Conservation (phyloP, 2,113 vertebrate species). For the Halcyon senegalensis region DNA sequence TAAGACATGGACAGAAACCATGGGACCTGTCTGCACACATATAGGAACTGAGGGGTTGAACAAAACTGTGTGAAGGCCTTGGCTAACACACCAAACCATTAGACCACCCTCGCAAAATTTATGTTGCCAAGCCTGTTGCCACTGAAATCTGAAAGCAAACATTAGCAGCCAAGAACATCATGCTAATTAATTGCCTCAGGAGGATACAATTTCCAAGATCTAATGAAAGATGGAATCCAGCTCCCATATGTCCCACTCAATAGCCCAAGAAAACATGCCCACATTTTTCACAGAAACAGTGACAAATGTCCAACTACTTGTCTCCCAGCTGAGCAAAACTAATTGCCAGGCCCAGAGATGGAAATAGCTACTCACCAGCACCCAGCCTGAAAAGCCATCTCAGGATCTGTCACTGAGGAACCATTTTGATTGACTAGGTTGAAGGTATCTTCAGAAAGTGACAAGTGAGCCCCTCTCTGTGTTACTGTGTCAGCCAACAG, state of each 20-base stretch:
- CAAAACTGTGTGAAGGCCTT: not conserved
- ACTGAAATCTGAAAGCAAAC: slow-evolving; percentile 54
- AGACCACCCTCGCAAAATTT: not conserved
- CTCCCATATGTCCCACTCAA: slow-evolving; percentile 26
- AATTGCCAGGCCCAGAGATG: not conserved
- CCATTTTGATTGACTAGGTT: not conserved
- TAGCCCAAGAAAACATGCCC: not conserved
- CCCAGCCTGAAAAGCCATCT: not conserved
- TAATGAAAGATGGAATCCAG: slow-evolving; percentile 31
- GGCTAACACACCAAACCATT: not conserved
- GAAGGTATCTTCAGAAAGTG: not conserved
- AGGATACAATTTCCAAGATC: slow-evolving; percentile 30
- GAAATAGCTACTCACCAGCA: not conserved
- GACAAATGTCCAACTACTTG: not conserved
- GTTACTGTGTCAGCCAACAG: not conserved
- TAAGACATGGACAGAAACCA: not conserved
- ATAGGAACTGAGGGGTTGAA: not conserved
- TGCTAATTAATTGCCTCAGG: slow-evolving; percentile 41
- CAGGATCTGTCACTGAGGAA: not conserved
- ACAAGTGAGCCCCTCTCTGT: not conserved
- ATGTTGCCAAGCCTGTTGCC: slow-evolving; percentile 29
- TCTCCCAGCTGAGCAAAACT: not conserved
- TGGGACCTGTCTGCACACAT: fast-evolving
- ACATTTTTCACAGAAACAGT: slow-evolving; percentile 10
- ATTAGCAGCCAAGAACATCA: slow-evolving; percentile 42